phyloP scores from a whole-genome alignment of 1,140 invertebrate genomes.

The Aphaenogaster floridana region DNA sequence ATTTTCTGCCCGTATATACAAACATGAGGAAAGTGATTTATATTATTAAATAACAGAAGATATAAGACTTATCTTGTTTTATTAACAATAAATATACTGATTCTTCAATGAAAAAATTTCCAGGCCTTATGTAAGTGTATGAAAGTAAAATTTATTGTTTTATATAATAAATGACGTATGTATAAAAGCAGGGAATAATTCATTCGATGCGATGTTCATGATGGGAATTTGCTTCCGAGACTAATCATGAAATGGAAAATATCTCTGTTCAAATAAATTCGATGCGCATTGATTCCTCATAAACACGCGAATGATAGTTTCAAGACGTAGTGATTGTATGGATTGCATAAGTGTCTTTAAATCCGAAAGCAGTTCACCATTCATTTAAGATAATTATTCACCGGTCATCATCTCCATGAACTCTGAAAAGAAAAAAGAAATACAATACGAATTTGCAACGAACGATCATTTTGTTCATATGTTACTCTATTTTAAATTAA shows the following conservation, averaged over 20 bases:
- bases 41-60: neutral
- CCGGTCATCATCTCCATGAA: conserved; percentile 99
- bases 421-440: conserved; percentile 90
- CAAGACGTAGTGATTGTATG: conserved; percentile 35
- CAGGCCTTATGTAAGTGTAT: conserved; percentile 72
- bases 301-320: conserved; percentile 65
- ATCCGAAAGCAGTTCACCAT: conserved; percentile 32
- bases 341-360: conserved; percentile 64
- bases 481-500: conserved; percentile 6
- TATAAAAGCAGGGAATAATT: conserved; percentile 61
- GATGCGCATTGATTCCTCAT: conserved; percentile 50
- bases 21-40: neutral
- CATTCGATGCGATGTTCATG: conserved; percentile 39
- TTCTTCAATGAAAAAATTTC: conserved; percentile 74
- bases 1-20: neutral
- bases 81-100: conserved; percentile 86
- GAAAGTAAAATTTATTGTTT: conserved; percentile 47
- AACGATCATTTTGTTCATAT: neutral
- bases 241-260: conserved; percentile 67
- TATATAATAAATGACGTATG: conserved; percentile 49
- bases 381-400: conserved; percentile 89
- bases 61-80: conserved; percentile 77
- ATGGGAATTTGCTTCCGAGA: conserved; percentile 41
- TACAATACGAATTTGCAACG: neutral
- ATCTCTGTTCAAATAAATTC: conserved; percentile 53